Base-by-base conservation (phyloP, 1,140 invertebrate species). In the Nephila pilipes region DNA sequence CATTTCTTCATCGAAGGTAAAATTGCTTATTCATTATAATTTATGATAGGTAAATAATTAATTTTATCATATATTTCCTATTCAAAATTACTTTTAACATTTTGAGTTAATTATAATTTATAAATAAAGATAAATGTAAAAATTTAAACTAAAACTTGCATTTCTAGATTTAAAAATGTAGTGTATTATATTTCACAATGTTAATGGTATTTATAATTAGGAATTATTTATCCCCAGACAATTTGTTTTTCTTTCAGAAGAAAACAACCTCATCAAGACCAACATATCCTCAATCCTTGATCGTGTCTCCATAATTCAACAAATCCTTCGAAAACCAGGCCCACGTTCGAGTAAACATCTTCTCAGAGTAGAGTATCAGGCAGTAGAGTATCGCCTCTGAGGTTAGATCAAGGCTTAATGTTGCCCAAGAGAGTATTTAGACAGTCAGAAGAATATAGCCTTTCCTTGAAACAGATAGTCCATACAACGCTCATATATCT, bases 331-430 rank as follows among this genome's bases (percentile, higher is more conserved):
- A 55, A 83, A 25, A 55, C 81, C 38, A 10, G n/a, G 29, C 20
- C 81, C 36, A 83, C 54, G 54, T 83, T 32, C 46, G 22, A n/a
- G 54, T 54, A 46, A 83, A 83, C 81, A 83, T 83, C 81, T 46
- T 16, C 81, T 83, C 81, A 83, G n/a, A 57, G 32, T 75, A 75
- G 69, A 75, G 69, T 75, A 75, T 75, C 69, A 29, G 36, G 69
- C 32, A 75, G 69, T 75, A 75, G 69, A 32, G 55, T 63, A 87
- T 87, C 25, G 85, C 85, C 58, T 36, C 29, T 63, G 85, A 87
- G 85, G 85, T 87, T 87, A 87, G 85, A 88, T 69, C 60, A 38
- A 20, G 87, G 16, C 87, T 88, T 88, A 88, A 88, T 88, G 87
- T 88, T 69, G 38, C 87, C 87, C 87, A 16, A 55, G 60, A 75